These are phyloP conservation scores for Lacerta viridis DNA, from an alignment of 2,797 vertebrate species.

Conservation along the genomic window DNA sequence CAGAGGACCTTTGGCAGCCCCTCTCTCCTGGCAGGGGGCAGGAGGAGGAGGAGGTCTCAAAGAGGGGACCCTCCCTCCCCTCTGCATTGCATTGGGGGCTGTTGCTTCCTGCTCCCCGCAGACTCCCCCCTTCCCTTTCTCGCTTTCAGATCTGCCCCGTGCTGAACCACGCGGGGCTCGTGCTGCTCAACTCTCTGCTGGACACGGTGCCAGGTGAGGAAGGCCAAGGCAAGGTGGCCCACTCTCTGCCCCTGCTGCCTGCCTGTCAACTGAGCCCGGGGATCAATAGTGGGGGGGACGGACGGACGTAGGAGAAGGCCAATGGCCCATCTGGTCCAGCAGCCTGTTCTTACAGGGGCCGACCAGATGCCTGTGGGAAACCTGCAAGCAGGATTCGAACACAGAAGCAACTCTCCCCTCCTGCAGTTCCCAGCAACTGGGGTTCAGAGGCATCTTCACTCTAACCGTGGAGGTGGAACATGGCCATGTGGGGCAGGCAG, in stretches of 20 bases:
- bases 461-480: neutral
- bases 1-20: neutral
- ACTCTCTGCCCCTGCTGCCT: too few species aligned
- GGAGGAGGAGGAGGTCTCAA: too few species aligned
- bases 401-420: too few species aligned
- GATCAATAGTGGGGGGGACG: neutral
- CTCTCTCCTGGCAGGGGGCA: neutral
- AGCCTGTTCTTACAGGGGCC: too few species aligned
- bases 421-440: too few species aligned
- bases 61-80: neutral
- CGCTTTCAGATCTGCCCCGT: constrained; percentile 91
- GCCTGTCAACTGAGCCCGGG: too few species aligned
- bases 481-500: neutral
- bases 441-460: too few species aligned
- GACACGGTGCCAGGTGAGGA: constrained; percentile 89
- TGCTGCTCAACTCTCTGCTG: constrained; percentile 90
- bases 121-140: neutral
- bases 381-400: too few species aligned
- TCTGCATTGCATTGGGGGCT: neutral
- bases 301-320: neutral
- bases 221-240: fast-evolving
- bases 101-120: fast-evolving
- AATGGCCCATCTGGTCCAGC: too few species aligned
- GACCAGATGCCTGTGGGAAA: too few species aligned
- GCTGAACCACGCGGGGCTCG: constrained; percentile 87